Evolutionary conservation across 2,113 vertebrate species (phyloP), one percentile per base, ranked within the genome.

Genomic region (Lates calcarifer): DNA sequence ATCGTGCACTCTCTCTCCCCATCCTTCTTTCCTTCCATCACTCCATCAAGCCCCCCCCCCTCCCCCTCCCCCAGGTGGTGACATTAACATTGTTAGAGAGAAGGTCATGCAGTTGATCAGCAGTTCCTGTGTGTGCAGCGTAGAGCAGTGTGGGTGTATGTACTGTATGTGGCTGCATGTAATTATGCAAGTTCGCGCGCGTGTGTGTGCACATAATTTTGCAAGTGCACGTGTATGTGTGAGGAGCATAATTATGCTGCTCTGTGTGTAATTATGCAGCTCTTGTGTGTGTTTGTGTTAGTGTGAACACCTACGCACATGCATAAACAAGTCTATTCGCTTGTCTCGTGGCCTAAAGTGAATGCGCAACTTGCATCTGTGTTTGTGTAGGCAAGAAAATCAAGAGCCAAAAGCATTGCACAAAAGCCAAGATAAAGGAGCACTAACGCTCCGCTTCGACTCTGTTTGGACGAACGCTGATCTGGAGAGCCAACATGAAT

Each of bases 101-200:
- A 93, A 94, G 93, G 91, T 93, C 93, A 91, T 65, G 56, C 82
- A 85, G 82, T 86, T 90, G 87, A 91, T 92, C 88, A 89, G 89
- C 76, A 49, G 53, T 29, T 87, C 58, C 58, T 77, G 45, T 55
- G 77, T 63, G 77, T 58, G 20, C 26, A 17, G 26, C 35, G 71
- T 28, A 55, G 41, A 51, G 53, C 6, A 74, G 12, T 83, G 87
- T 83, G 87, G 37, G 64, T 81, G 89, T 69, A 20, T 14, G 51
- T 55, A 26, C 43, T 77, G 26, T 20, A 71, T 60, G 72, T 29
- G 74, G 66, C 37, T 61, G 49, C 58, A 29, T 66, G 64, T 63
- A 77, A 88, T 88, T 85, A 85, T 67, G 68, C 66, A 31, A 45
- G 24, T 87, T 60, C 62, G 64, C 29, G 37, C 18, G 28, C 20